A percentile compares a stretch with the other conserved stretches of the same genome.
Evolutionary conservation across 2,888 invertebrate genomes (phyloP).

Genomic region (Xanthorhoe spadicearia): DNA sequence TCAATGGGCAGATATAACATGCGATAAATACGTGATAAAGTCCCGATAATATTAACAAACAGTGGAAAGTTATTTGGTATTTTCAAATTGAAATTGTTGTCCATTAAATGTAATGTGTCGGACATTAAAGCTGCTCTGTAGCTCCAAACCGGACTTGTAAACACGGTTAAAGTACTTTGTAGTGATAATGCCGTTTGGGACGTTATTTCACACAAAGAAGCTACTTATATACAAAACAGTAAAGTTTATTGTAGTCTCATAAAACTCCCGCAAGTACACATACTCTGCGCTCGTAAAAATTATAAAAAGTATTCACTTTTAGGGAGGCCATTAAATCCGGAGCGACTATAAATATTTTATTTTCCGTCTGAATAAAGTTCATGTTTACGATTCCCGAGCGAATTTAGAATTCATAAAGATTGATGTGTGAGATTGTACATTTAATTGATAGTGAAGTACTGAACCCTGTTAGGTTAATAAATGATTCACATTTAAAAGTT

Average conservation of each 20-base stretch:
- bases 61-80: background rate
- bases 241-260: background rate
- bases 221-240: background rate
- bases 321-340: conserved; percentile 26
- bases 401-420: conserved; percentile 24
- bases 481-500: background rate
- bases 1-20: too few species aligned
- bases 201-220: background rate
- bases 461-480: background rate
- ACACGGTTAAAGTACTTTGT: too few species aligned
- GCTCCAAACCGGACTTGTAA: too few species aligned
- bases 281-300: conserved; percentile 3
- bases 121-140: too few species aligned
- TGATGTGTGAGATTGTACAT: background rate
- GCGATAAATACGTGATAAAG: too few species aligned
- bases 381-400: conserved; percentile 15
- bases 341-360: conserved; percentile 32
- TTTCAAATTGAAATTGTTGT: too few species aligned
- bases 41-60: too few species aligned
- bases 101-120: too few species aligned
- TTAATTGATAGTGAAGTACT: background rate
- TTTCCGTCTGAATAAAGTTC: conserved; percentile 16
- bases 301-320: conserved; percentile 17
- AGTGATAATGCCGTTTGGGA: background rate
- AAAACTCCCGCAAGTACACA: background rate